These are phyloP conservation scores for Sternarchorhynchus goeldii DNA, from an alignment of 2,797 vertebrate genomes.

Conservation along the genomic window DNA sequence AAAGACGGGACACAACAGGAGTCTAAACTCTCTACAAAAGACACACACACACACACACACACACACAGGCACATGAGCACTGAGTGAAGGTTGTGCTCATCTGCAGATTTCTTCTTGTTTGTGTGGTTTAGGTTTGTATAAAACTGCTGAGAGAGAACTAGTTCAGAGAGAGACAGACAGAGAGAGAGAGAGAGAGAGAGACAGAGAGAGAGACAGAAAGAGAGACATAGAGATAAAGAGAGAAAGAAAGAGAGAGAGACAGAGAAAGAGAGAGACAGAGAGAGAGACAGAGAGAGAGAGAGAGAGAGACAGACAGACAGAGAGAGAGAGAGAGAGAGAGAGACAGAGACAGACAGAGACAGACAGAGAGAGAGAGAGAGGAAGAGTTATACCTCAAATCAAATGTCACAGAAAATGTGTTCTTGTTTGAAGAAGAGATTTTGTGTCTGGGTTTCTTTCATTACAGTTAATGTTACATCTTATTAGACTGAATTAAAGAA, in stretches of 20 bases:
- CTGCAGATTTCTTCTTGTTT: slow-evolving; percentile 56
- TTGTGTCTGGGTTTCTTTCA: too few species aligned
- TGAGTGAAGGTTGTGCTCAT: slow-evolving; percentile 40
- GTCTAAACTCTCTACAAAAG: slow-evolving; percentile 1
- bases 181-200: background rate
- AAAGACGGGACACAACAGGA: slow-evolving; percentile 17
- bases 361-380: background rate
- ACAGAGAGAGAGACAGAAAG: background rate
- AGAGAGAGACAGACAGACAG: background rate
- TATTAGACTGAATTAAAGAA: too few species aligned
- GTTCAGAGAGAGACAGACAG: background rate
- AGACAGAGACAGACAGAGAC: background rate
- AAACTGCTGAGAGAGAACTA: slow-evolving; percentile 61
- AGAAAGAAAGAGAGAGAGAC: background rate
- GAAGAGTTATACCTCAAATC: too few species aligned
- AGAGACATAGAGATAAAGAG: background rate
- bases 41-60: slow-evolving; percentile 21
- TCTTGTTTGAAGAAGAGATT: too few species aligned
- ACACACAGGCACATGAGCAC: slow-evolving; percentile 7
- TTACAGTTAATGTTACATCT: too few species aligned
- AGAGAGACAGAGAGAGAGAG: background rate
- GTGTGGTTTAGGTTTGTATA: slow-evolving; percentile 61
- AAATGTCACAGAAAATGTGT: too few species aligned
- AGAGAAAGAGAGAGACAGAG: slow-evolving; percentile 2
- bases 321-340: background rate